Base-by-base conservation (phyloP, 2,888 invertebrate species). In the Zaprionus obscuricornis region DNA sequence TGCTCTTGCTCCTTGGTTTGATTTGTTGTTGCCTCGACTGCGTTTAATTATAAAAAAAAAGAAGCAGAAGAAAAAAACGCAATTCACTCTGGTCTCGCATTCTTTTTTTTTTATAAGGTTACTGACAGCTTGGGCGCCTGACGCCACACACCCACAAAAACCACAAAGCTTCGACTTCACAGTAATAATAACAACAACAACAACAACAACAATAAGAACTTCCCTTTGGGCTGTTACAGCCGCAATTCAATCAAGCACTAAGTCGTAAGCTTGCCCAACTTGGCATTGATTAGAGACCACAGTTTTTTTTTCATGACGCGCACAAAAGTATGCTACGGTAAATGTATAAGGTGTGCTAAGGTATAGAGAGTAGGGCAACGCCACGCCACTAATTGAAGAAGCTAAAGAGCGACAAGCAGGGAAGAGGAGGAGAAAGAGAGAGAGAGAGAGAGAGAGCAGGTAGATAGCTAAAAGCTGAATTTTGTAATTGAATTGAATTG, bases 401-500 rank as follows among this genome's bases (percentile, higher is more conserved):
- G 14, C 1, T 5, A 26, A 5, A 13, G 26, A 26, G 11, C n/a
- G 14, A 6, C 18, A 20, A 43, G 37, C 14, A 10, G 14, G 18
- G 8, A 2, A n/a, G 22, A 7, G 14, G 2, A 6, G 29, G 5
- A 13, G 26, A 26, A n/a, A n/a, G 14, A 6, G 24, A 20, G 36
- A 31, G 17, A 10, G 14, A 24, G 8, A 2, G 18, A 10, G 18
- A 17, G 14, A 14, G 42, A 14, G 37, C 0, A 2, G 17, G 22
- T n/a, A 11, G 7, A 2, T 10, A n/a, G 5, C 14, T 13, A 10
- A 26, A 34, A 14, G 45, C 26, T 40, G 36, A 42, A 49, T 56
- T 75, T 83, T 67, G 31, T 71, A 83, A 83, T 78, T 83, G 65
- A 78, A 76, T 81, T 69, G 74, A 76, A 76, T 78, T 84, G 84